Base-by-base conservation (phyloP, 2,113 vertebrate genomes). In the Lophura nycthemera region DNA sequence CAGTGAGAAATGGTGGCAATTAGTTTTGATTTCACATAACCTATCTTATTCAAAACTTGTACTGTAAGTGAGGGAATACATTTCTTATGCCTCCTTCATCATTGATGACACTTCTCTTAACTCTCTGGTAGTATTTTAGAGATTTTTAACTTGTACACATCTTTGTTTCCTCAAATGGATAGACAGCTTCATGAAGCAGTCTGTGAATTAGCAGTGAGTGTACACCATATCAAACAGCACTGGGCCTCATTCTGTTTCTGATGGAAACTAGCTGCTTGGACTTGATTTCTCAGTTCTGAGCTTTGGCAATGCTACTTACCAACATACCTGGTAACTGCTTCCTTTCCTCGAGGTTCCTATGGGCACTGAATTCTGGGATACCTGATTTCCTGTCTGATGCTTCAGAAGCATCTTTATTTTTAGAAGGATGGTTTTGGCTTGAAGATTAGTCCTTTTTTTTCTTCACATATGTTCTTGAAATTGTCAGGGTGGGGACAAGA, bases 41-140 rank as follows among this genome's bases (percentile, higher is more conserved):
- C 82, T 83, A 4, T 6, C 16, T 32, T 42, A 69, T 45, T 25
- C 30, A 70, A 73, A 73, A 80, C 80, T 73, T 45, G n/a, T 13
- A 15, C 8, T 54, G 43, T 19, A 0, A 54, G 0, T 29, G 16
- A 17, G 75, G 30, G 30, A 83, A 20, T 25, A 81, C 34, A 9
- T 74, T 85, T 65, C 40, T 73, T 76, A 54, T 4, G 8, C 40
- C 73, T 42, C 57, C 17, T 71, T 76, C 18, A 18, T 72, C 6
- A 5, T 10, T 79, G 59, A 6, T 52, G 11, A 27, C 76, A 48
- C 13, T 91, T 80, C 82, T 83, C 4, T 79, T 73, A 85, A 43
- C 13, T 14, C 29, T 64, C 52, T 79, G 54, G 11, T 72, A 27
- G 22, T 14, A 66, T 36, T 45, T 76, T 78, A 87, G 81, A 83